Conservation (phyloP, 2,888 invertebrate species). For the Pristionchus maxplancki region DNA sequence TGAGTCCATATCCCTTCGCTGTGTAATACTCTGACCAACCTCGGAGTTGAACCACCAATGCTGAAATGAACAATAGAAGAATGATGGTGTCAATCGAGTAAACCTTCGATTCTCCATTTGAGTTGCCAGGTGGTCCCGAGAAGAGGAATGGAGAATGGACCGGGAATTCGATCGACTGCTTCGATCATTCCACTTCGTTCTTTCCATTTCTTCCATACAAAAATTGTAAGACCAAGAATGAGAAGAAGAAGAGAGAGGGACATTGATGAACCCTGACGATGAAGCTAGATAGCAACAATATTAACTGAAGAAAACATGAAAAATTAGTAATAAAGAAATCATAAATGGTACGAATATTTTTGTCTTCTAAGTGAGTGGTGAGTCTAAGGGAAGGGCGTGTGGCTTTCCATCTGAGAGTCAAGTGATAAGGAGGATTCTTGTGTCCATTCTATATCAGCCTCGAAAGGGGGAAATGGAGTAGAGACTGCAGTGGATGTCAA, state of each 20-base stretch:
- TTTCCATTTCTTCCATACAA: conserved; percentile 31
- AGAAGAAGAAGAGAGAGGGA: not conserved
- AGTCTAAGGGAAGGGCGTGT: not conserved
- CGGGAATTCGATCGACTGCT: conserved; percentile 60
- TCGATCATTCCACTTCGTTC: conserved; percentile 16
- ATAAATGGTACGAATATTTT: not conserved
- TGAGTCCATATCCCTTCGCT: conserved; percentile 53
- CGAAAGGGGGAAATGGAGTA: no score
- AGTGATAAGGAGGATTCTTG: not conserved
- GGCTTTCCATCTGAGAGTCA: not conserved
- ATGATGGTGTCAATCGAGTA: not conserved
- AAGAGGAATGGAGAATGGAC: conserved; percentile 69
- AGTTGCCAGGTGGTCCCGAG: conserved; percentile 70
- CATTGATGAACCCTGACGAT: not conserved
- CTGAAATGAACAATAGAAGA: not conserved
- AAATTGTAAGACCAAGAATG: not conserved
- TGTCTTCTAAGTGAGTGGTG: not conserved
- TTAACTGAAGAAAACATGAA: not conserved
- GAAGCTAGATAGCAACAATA: not conserved
- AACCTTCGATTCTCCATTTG: conserved; percentile 67
- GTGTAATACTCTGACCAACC: conserved; percentile 58
- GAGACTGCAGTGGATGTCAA: not conserved
- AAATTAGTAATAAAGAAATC: not conserved
- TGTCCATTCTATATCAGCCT: not conserved
- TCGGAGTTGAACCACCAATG: conserved; percentile 49